phyloP scores from a whole-genome alignment of 2,113 vertebrate genomes.

The Gracilinanus agilis region DNA sequence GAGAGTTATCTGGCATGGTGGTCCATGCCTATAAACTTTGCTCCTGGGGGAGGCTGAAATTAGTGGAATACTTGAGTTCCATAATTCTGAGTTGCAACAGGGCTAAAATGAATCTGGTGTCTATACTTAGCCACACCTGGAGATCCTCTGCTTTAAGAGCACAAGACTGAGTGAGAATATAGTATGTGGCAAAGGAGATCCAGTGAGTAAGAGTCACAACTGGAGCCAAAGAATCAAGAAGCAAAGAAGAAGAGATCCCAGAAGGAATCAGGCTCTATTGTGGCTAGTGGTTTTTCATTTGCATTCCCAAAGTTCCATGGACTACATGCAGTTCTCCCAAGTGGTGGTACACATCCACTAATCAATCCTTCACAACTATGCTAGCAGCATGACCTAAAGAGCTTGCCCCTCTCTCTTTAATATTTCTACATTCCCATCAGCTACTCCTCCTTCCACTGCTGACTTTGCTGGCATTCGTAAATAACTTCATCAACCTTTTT shows the following conservation, averaged over 20 bases:
- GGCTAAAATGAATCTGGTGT: too few species aligned
- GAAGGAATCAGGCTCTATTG: background rate
- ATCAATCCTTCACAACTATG: background rate
- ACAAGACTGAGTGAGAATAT: background rate
- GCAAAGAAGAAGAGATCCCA: background rate
- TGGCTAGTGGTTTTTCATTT: background rate
- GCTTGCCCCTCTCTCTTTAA: background rate
- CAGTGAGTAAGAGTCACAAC: background rate
- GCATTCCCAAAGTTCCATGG: background rate
- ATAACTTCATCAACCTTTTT: slow-evolving; percentile 38
- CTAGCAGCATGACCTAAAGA: background rate
- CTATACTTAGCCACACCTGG: background rate
- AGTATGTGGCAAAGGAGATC: background rate
- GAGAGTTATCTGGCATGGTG: background rate
- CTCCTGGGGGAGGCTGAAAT: background rate
- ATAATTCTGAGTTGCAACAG: too few species aligned
- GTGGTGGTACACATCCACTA: background rate
- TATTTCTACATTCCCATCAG: background rate
- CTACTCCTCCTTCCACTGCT: slow-evolving; percentile 21
- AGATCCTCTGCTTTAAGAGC: background rate
- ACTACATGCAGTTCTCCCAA: background rate
- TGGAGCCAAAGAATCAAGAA: background rate
- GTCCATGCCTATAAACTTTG: background rate
- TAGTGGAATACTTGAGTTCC: background rate
- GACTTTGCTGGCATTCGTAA: slow-evolving; percentile 55